A percentile compares a stretch with the other conserved stretches of the same genome.
Evolutionary conservation across 1,140 invertebrate genomes (phyloP).

Genomic region (Aphis gossypii): DNA sequence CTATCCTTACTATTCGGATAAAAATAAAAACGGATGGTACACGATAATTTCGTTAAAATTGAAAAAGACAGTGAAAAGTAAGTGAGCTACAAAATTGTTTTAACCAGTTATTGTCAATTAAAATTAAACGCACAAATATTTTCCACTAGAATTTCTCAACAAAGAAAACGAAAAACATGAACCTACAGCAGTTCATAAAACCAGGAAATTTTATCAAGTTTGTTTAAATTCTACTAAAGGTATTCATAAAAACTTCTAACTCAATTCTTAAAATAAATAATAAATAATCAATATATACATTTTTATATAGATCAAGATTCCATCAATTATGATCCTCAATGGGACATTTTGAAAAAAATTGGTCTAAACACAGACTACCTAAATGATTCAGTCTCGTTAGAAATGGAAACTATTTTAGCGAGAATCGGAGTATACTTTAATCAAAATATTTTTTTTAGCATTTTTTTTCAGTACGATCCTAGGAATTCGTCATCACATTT

Average conservation of each 20-base stretch:
- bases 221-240: constrained; percentile 67
- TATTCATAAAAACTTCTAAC: not conserved
- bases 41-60: constrained; percentile 29
- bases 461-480: not conserved
- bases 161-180: constrained; percentile 63
- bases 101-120: not conserved
- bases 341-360: not conserved
- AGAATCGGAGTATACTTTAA: not conserved
- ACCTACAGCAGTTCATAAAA: constrained; percentile 70
- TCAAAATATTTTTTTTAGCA: not conserved
- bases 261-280: not conserved
- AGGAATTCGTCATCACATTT: constrained; percentile 29
- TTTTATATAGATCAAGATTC: not conserved
- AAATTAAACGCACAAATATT: not conserved
- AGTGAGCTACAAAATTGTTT: not conserved
- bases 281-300: not conserved
- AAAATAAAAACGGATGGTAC: constrained; percentile 18
- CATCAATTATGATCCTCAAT: not conserved
- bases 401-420: constrained; percentile 27
- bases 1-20: constrained; percentile 58
- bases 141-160: constrained; percentile 58
- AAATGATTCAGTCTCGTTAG: not conserved
- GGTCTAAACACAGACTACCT: constrained; percentile 9
- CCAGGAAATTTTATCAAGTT: constrained; percentile 70
- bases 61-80: constrained; percentile 16